Evolutionary conservation across 2,888 invertebrate species (phyloP), one percentile per base, ranked within the genome.

Genomic region (Nudaria mundana): DNA sequence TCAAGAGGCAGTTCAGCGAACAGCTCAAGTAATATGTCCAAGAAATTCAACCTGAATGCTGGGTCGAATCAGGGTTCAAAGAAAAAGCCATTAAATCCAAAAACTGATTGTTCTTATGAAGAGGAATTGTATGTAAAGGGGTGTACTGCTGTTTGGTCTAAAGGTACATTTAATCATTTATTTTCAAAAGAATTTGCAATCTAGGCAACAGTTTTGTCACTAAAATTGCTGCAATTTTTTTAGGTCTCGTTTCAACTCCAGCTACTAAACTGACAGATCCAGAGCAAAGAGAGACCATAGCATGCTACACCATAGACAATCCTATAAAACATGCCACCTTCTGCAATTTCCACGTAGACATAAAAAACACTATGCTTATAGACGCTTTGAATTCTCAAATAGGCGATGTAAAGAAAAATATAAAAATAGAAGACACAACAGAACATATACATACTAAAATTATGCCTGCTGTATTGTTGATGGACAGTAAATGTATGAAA

Each of bases 101-200:
- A 83, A 57, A 83, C 82, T 15, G 87, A 86, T 53, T 71, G 82
- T 33, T 80, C 79, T 63, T 90, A 92, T 71, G 97, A 97, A 77
- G 97, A 97, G 71, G 98, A 98, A 72, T 81, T 98, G 36, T 98
- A 97, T 89, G 92, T 95, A 1, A 94, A 93, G 61, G 96, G 94
- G 1, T 92, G 94, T 66, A 94, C 95, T 11, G 97, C 95, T 3
- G 91, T 97, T 20, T 96, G 95, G 94, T 94, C 92, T 6, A 90
- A 90, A 86, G 93, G 91, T 91, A 64, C 11, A n/a, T n/a, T n/a
- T n/a, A n/a, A n/a, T n/a, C n/a, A n/a, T n/a, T n/a, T n/a, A n/a
- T n/a, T n/a, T n/a, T n/a, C n/a, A n/a, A n/a, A n/a, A n/a, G n/a
- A n/a, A n/a, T n/a, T n/a, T n/a, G n/a, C n/a, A n/a, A n/a, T n/a